Evolutionary conservation across 2,113 vertebrate genomes (phyloP), one percentile per base, ranked within the genome.

Genomic region (Gobius niger): DNA sequence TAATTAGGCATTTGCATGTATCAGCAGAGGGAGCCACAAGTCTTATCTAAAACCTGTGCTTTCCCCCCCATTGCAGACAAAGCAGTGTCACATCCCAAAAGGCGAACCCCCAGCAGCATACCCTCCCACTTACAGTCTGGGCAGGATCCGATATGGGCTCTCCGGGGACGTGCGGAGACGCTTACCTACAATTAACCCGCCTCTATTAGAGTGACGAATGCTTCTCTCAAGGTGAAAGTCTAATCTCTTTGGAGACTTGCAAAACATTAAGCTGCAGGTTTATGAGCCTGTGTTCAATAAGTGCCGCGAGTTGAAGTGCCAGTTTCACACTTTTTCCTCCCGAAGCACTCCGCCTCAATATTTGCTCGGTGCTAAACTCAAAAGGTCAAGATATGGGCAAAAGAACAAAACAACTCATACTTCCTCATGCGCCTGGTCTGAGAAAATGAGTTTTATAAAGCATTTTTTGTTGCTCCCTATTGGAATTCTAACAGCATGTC

Each of bases 21-120:
- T 88, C 85, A 87, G 82, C 82, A 90, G 89, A 85, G 87, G 85
- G 85, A 88, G 87, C 87, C 77, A 82, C 75, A 81, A 62, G 80
- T 84, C 85, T 86, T 81, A 87, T 84, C 72, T 76, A 8, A 75
- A 63, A 57, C 69, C 62, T 78, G 52, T n/a, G 51, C 54, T 76
- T 81, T 77, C 24, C 68, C 24, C 68, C 80, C 69, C 63, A 47
- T 9, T 18, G 63, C 52, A 75, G 59, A 84, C 67, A 76, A 82
- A 84, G 79, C 76, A 81, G 60, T 74, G 62, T 69, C 77, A 86
- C 72, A 77, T 65, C 72, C 13, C 46, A 53, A 72, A 67, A 53
- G 70, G 76, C 53, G 63, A 62, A 63, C 82, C 77, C 77, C 47
- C 78, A 70, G 53, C 72, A 76, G 24, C 24, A 34, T 34, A 34